These are phyloP conservation scores for Drosophila pseudotalamancana DNA, from an alignment of 2,888 invertebrate genomes.

Conservation along the genomic window DNA sequence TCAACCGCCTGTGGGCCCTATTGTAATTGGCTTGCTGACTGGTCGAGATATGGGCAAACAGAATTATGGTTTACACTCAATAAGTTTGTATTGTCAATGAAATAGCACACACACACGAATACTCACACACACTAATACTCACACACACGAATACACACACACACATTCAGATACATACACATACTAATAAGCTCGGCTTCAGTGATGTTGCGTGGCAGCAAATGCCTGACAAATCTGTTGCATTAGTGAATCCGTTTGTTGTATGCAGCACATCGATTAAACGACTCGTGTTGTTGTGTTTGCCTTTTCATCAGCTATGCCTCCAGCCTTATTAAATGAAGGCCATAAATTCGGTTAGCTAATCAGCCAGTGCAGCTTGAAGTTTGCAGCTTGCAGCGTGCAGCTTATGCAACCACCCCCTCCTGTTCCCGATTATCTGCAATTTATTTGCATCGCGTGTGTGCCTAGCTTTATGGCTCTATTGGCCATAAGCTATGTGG, in stretches of 20 bases:
- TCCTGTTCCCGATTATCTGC: constrained; percentile 18
- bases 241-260: constrained; percentile 57
- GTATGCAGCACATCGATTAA: constrained; percentile 55
- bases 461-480: constrained; percentile 5
- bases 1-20: constrained; percentile 9
- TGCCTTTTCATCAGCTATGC: constrained; percentile 24
- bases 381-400: not conserved
- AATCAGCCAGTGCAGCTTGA: constrained; percentile 46
- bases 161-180: not conserved
- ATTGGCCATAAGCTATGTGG: constrained; percentile 8
- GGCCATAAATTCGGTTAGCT: constrained; percentile 66
- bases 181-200: constrained; percentile 27
- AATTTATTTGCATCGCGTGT: constrained; percentile 35
- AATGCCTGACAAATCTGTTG: constrained; percentile 73
- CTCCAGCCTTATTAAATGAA: constrained; percentile 73
- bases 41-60: constrained; percentile 25
- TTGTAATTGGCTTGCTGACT: constrained; percentile 8
- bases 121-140: constrained; percentile 3
- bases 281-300: constrained; percentile 9
- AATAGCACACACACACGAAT: not conserved
- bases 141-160: constrained; percentile 7
- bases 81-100: constrained; percentile 42
- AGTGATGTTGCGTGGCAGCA: constrained; percentile 37
- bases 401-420: not conserved
- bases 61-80: constrained; percentile 66